Evolutionary conservation across 2,888 invertebrate species (phyloP), one percentile per base, ranked within the genome.

Genomic region (Pammene fasciana): DNA sequence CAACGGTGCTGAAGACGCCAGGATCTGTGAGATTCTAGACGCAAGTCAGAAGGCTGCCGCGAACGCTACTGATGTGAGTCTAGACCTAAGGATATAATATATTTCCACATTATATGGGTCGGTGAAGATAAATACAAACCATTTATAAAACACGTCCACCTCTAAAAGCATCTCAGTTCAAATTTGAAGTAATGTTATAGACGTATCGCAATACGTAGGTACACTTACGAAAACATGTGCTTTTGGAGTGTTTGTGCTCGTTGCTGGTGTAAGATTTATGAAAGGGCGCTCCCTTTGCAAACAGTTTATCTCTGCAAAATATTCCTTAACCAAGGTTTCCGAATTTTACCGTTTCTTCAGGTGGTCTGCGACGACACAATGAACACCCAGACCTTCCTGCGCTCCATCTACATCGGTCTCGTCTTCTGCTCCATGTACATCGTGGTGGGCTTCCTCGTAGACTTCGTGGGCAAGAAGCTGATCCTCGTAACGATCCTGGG

Each of bases 361-460:
- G 72, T 82, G 9, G 73, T 81, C 34, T 95, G 95, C 76, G 85
- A 88, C 38, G 90, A 93, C 43, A 86, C 89, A 0, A 93, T 95
- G 72, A 94, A 95, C 78, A 85, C 93, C 0, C 86, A 88, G 0
- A 95, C 95, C 3, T 96, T 96, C 79, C 86, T 94, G 76, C 94
- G 94, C 59, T 94, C 96, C 59, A 92, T 96, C 72, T 92, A 94
- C 72, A 95, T 96, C 75, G 96, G 96, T 0, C 88, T 93, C 0
- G 93, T 94, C 6, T 95, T 95, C 78, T 92, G 95, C 34, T 78
- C 94, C 0, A 94, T 95, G 79, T 96, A 95, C 82, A 78, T 95
- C 43, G 76, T 94, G 26, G 95, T 95, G 16, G 95, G 95, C 11
- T 94, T 94, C 79, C 86, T 95, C 0, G 94, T 92, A 0, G 92